These are phyloP conservation scores for Girardinichthys multiradiatus DNA, from an alignment of 2,113 vertebrate species.

Conservation along the genomic window DNA sequence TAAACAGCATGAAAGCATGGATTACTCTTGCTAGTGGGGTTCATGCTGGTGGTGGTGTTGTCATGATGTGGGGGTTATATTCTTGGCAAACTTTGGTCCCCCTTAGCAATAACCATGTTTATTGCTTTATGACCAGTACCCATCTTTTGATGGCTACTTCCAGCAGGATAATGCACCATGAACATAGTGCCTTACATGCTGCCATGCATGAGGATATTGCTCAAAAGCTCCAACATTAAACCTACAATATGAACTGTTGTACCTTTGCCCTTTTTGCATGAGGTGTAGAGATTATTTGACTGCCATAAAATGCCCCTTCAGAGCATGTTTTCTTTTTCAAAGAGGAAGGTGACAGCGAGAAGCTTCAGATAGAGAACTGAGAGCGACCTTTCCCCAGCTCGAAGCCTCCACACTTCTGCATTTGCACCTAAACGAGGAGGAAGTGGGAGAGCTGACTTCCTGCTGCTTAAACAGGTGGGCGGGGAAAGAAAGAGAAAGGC, in stretches of 20 bases:
- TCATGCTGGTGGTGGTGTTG: no score
- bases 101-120: no score
- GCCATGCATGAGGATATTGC: not conserved
- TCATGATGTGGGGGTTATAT: no score
- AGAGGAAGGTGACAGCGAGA: constrained; percentile 23
- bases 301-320: not conserved
- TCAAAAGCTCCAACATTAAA: not conserved
- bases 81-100: no score
- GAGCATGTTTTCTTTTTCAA: not conserved
- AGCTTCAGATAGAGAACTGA: constrained; percentile 58
- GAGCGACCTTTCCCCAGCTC: constrained; percentile 23
- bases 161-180: no score
- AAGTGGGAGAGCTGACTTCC: constrained; percentile 72
- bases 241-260: no score
- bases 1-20: no score
- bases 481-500: not conserved
- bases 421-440: constrained; percentile 51
- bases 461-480: constrained; percentile 26
- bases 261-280: not conserved
- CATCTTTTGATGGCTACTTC: no score
- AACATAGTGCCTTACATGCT: no score
- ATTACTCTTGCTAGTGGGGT: no score
- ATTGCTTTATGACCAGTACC: no score
- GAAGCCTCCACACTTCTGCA: constrained; percentile 67
- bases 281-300: no score